A percentile compares a stretch with the other conserved stretches of the same genome.
These are phyloP conservation scores for Melipona quadrifasciata DNA, from an alignment of 1,140 invertebrate genomes.

Conservation along the genomic window DNA sequence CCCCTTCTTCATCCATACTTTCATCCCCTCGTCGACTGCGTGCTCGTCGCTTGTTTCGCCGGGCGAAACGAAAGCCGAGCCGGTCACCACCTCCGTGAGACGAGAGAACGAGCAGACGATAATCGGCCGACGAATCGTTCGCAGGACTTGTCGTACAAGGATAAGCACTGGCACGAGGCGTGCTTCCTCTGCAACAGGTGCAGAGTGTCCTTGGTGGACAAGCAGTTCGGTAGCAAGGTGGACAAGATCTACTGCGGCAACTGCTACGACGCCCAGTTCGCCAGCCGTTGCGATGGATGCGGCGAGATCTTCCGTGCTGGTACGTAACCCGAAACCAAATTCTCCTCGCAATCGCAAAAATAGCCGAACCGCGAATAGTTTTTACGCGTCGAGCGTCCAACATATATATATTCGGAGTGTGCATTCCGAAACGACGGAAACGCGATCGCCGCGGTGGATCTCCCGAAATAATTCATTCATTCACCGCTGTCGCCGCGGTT, in stretches of 20 bases:
- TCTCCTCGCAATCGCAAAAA: background rate
- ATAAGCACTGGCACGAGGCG: conserved; percentile 99
- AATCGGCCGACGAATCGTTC: conserved; percentile 64
- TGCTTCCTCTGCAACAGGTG: conserved; percentile 99
- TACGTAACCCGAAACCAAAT: conserved; percentile 82
- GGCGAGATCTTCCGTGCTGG: conserved; percentile 99
- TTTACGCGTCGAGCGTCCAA: background rate
- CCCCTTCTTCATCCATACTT: background rate
- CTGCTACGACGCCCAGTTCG: conserved; percentile 99
- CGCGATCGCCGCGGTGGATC: background rate
- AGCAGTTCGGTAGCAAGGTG: conserved; percentile 99
- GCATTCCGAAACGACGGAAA: background rate
- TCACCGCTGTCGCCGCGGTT: background rate
- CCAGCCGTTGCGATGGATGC: conserved; percentile 99
- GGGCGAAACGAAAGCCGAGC: background rate
- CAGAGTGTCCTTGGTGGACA: conserved; percentile 98
- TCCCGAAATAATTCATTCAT: background rate
- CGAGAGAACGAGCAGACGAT: background rate
- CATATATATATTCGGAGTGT: background rate
- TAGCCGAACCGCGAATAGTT: background rate
- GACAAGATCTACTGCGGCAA: conserved; percentile 99
- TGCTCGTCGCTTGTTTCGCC: background rate
- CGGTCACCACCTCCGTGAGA: background rate
- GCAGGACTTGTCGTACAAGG: conserved; percentile 99
- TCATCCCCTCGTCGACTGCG: background rate